phyloP scores from a whole-genome alignment of 35 echinoderm and acorn worm genomes.

The Hemicentrotus pulcherrimus region DNA sequence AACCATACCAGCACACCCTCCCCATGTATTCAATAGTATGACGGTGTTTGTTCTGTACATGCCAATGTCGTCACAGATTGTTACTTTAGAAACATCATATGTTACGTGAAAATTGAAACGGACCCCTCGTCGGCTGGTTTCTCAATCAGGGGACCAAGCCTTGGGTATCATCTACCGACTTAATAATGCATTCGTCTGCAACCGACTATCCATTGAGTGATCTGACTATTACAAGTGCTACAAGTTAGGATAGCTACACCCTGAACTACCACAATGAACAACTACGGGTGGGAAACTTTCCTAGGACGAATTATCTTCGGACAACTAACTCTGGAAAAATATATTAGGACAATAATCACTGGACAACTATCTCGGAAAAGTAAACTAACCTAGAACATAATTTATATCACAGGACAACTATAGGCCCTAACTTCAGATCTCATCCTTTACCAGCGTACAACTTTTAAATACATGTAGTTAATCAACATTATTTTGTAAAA shows the following conservation, averaged over 20 bases:
- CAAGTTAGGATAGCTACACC: not conserved
- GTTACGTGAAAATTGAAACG: not conserved
- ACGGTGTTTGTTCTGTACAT: not conserved
- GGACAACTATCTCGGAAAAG: too few relatives aligned
- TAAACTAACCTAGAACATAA: too few relatives aligned
- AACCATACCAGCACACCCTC: not conserved
- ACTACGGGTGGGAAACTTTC: too few relatives aligned
- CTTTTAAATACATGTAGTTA: too few relatives aligned
- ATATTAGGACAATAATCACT: too few relatives aligned
- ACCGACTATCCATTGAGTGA: not conserved
- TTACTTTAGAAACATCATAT: not conserved
- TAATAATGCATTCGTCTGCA: not conserved
- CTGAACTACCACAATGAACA: too few relatives aligned
- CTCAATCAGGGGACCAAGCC: not conserved
- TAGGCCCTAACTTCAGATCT: too few relatives aligned
- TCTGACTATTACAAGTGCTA: not conserved
- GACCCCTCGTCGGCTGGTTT: not conserved
- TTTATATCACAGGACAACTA: too few relatives aligned
- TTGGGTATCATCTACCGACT: not conserved
- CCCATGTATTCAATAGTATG: not conserved
- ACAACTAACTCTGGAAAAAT: too few relatives aligned
- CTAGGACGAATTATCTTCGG: too few relatives aligned
- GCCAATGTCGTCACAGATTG: not conserved
- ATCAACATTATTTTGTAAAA: too few relatives aligned
- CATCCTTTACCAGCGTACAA: too few relatives aligned